Evolutionary conservation across 2,113 vertebrate species (phyloP).

Genomic region (Pangasianodon gigas): DNA sequence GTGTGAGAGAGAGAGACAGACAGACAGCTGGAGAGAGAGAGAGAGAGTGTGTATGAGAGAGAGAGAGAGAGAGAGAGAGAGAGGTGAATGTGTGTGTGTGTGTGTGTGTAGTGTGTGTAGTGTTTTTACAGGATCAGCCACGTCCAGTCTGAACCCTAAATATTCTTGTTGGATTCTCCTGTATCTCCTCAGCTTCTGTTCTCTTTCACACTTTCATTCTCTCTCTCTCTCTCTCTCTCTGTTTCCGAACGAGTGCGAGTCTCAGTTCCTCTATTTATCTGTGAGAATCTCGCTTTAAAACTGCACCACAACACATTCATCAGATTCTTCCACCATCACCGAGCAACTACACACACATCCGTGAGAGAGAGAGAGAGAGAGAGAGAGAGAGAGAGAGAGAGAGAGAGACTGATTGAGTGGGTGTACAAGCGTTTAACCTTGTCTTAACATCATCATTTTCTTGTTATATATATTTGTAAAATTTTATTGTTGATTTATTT

Average conservation of each 20-base stretch:
- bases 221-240: neutral
- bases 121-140: neutral
- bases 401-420: no score
- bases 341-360: constrained; percentile 63
- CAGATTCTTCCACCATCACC: constrained; percentile 62
- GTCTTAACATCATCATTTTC: no score
- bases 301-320: constrained; percentile 43
- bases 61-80: no score
- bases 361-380: constrained; percentile 26
- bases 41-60: no score
- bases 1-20: no score
- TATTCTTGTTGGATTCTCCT: neutral
- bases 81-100: no score
- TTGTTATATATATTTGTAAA: no score
- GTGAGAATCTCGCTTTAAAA: constrained; percentile 34
- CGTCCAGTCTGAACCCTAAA: neutral
- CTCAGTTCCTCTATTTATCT: constrained; percentile 29
- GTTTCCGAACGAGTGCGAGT: neutral
- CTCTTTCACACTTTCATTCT: neutral
- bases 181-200: neutral
- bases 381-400: neutral
- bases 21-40: no score
- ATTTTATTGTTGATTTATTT: no score
- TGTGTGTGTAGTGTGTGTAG: neutral
- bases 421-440: no score